These are phyloP conservation scores for Tetramorium alpestre DNA, from an alignment of 1,140 invertebrate species.

Conservation along the genomic window DNA sequence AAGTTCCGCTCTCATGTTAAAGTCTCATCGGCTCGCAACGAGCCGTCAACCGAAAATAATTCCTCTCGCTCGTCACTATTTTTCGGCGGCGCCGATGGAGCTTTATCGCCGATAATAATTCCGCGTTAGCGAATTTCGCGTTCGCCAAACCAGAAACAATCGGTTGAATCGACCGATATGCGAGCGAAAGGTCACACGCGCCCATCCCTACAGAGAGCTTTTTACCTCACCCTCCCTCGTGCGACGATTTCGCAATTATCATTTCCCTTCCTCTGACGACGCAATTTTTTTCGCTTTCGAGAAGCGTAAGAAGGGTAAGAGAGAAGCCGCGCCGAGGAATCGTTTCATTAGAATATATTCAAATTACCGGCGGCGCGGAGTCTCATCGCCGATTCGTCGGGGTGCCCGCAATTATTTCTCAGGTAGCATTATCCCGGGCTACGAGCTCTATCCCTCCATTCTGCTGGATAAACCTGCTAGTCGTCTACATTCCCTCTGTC, in stretches of 20 bases:
- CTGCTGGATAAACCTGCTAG: conserved; percentile 55
- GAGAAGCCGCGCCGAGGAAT: background rate
- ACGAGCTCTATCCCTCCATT: conserved; percentile 44
- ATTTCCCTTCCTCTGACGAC: conserved; percentile 6
- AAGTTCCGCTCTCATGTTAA: conserved; percentile 18
- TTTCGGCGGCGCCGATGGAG: background rate
- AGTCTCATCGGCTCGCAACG: conserved; percentile 35
- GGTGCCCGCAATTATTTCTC: conserved; percentile 72
- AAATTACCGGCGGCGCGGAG: conserved; percentile 67
- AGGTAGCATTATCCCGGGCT: conserved; percentile 64
- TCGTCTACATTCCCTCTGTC: conserved; percentile 16
- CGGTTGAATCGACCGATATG: background rate
- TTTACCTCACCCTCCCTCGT: background rate
- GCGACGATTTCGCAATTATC: conserved; percentile 58
- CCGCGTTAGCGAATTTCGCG: conserved; percentile 49
- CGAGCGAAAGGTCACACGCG: background rate
- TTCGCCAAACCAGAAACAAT: conserved; percentile 32
- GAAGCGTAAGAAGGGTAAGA: background rate
- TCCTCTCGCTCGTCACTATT: conserved; percentile 32
- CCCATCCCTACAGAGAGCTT: background rate
- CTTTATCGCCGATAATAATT: conserved; percentile 42
- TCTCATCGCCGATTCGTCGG: conserved; percentile 71
- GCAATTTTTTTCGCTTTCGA: conserved; percentile 41
- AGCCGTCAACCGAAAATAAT: conserved; percentile 44
- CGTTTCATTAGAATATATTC: conserved; percentile 73